These are phyloP conservation scores for Scomber colias DNA, from an alignment of 2,113 vertebrate genomes.

Conservation along the genomic window DNA sequence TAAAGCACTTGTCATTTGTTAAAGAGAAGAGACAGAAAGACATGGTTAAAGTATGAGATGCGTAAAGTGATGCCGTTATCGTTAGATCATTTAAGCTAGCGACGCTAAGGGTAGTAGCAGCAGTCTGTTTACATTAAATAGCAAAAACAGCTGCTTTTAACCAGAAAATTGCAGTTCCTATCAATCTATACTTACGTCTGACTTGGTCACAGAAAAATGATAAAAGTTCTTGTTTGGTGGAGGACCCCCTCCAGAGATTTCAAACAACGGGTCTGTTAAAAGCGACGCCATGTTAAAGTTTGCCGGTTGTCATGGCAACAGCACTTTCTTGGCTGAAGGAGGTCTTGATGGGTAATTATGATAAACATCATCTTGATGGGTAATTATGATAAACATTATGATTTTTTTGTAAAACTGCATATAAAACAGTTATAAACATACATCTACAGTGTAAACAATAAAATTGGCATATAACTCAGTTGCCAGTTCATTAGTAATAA, in stretches of 20 bases:
- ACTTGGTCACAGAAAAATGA: conserved; percentile 78
- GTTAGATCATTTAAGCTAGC: neutral
- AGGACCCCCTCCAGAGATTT: conserved; percentile 78
- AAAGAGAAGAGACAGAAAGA: neutral
- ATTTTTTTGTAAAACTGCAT: too few relatives aligned
- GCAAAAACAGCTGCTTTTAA: neutral
- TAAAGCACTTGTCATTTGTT: neutral
- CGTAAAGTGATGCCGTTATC: neutral
- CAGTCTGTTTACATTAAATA: neutral
- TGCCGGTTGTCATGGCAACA: conserved; percentile 79
- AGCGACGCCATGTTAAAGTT: conserved; percentile 69
- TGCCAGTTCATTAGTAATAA: too few relatives aligned
- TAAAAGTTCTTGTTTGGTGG: conserved; percentile 85
- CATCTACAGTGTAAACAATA: too few relatives aligned
- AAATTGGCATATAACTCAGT: too few relatives aligned
- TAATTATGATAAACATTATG: neutral
- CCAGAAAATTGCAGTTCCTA: too few relatives aligned
- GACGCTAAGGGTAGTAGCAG: neutral
- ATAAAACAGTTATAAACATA: too few relatives aligned
- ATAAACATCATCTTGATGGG: neutral
- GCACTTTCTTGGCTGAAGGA: neutral
- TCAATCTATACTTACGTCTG: conserved; percentile 77
- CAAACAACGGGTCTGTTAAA: conserved; percentile 79
- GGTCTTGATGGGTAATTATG: neutral
- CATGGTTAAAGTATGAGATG: neutral